Evolutionary conservation across 2,113 vertebrate species (phyloP).

Genomic region (Pseudopodoces humilis): DNA sequence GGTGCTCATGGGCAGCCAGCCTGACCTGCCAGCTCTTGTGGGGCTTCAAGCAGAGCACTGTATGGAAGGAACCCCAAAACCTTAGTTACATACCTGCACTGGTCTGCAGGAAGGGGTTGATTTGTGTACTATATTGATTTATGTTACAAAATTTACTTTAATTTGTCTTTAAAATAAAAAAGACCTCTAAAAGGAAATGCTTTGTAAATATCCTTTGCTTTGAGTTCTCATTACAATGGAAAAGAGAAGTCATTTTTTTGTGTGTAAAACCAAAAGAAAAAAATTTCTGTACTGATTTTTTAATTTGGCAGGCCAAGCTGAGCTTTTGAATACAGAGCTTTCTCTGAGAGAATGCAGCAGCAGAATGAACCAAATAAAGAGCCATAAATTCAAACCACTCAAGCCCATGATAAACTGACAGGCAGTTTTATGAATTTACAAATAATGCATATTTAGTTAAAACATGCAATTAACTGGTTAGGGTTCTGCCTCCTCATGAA

Average conservation of each 20-base stretch:
- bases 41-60: accelerated
- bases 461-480: background rate
- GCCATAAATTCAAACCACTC: background rate
- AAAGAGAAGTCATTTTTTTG: background rate
- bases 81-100: background rate
- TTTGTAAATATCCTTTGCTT: background rate
- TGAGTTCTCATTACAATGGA: background rate
- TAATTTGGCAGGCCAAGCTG: background rate
- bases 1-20: background rate
- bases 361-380: background rate
- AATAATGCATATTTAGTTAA: background rate
- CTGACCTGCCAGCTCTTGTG: background rate
- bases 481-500: background rate
- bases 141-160: background rate
- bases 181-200: background rate
- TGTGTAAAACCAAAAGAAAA: background rate
- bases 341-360: background rate
- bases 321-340: background rate
- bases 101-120: background rate
- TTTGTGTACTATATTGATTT: background rate
- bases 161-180: background rate
- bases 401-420: background rate
- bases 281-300: background rate
- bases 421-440: background rate
- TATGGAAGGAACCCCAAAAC: background rate